These are phyloP conservation scores for Zenarchopterus dispar DNA, from an alignment of 2,797 vertebrate genomes.

Conservation along the genomic window DNA sequence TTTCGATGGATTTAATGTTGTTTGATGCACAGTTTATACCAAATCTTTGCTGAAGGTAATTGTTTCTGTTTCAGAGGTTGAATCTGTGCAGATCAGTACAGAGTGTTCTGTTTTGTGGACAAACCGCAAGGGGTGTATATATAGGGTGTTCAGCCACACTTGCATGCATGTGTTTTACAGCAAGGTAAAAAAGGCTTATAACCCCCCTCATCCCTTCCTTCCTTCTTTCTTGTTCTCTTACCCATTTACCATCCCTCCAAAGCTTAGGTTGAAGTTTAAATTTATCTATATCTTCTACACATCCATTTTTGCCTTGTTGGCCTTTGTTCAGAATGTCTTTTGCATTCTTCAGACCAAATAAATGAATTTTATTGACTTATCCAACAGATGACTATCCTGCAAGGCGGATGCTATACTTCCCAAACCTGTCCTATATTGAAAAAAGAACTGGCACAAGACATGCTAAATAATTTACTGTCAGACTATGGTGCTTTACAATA, in stretches of 20 bases:
- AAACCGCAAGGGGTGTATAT: constrained; percentile 16
- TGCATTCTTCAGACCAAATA: constrained; percentile 2
- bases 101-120: constrained; percentile 42
- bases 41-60: not conserved
- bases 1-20: too few species aligned
- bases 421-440: constrained; percentile 50
- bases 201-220: not conserved
- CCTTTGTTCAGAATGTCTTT: constrained; percentile 24
- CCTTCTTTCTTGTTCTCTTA: not conserved
- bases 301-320: constrained; percentile 8
- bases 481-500: constrained; percentile 56
- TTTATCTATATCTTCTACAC: constrained; percentile 16
- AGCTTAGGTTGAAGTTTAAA: constrained; percentile 24
- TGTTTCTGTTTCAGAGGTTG: not conserved
- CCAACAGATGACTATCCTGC: not conserved
- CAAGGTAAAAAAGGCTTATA: constrained; percentile 32
- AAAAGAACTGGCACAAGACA: constrained; percentile 25
- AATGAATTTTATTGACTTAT: not conserved
- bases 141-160: not conserved
- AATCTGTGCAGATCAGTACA: constrained; percentile 50
- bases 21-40: not conserved
- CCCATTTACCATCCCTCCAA: constrained; percentile 8
- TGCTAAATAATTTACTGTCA: constrained; percentile 69
- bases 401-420: not conserved
- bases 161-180: constrained; percentile 24